Conservation (phyloP, 2,797 vertebrate species). For the Hybognathus amarus region DNA sequence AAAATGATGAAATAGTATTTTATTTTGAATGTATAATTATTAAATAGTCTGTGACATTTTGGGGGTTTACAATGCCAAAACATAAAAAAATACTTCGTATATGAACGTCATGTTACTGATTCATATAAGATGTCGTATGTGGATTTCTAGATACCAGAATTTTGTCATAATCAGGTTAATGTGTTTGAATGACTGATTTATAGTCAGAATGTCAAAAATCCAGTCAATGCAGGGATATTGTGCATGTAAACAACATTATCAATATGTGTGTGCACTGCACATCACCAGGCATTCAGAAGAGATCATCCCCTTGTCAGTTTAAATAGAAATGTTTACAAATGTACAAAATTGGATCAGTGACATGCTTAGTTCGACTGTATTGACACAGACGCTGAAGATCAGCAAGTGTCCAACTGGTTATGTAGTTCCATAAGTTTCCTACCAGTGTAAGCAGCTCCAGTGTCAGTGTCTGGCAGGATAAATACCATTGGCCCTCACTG, state of each 20-base stretch:
- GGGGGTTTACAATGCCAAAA: not conserved
- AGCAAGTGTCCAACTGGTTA: conserved; percentile 46
- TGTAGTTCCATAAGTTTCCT: conserved; percentile 39
- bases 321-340: not conserved
- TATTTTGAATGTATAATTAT: no score
- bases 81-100: not conserved
- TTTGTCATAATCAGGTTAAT: not conserved
- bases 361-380: not conserved
- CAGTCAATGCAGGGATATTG: not conserved
- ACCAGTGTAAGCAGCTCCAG: conserved; percentile 33
- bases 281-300: not conserved
- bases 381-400: conserved; percentile 10
- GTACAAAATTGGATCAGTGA: not conserved
- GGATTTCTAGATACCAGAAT: not conserved
- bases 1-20: not conserved
- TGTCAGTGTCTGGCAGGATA: conserved; percentile 34
- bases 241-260: not conserved
- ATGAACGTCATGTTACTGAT: no score
- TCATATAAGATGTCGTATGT: not conserved
- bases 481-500: conserved; percentile 42
- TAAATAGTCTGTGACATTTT: not conserved
- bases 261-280: not conserved
- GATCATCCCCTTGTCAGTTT: not conserved
- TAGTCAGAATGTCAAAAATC: not conserved
- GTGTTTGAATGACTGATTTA: no score